Percentiles rank a stretch among this genome's conserved stretches.
Evolutionary conservation across 2,113 vertebrate genomes (phyloP).

Genomic region (Coracopsis vasa): DNA sequence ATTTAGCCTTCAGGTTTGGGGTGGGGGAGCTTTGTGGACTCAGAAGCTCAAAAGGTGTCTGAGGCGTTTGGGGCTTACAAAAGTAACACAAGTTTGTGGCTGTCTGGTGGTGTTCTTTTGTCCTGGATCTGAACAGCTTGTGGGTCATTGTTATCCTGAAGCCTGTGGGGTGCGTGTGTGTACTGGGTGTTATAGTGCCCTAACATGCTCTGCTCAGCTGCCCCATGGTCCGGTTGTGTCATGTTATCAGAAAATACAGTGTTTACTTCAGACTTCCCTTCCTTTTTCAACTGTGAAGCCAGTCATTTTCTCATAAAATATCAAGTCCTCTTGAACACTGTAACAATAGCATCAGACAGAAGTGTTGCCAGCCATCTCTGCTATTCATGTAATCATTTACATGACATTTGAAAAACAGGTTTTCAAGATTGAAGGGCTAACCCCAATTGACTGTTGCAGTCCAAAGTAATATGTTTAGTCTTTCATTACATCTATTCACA

Average conservation of each 20-base stretch:
- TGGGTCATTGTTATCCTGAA: not conserved
- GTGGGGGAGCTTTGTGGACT: not conserved
- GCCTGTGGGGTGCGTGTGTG: fast-evolving
- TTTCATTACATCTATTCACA: not conserved
- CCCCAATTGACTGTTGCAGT: not conserved
- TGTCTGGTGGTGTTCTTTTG: not conserved
- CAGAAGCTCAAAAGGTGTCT: not conserved
- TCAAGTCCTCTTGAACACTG: not conserved
- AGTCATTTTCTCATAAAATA: not conserved
- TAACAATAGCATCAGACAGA: not conserved
- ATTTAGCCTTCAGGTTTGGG: not conserved
- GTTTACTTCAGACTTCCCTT: not conserved
- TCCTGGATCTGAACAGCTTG: not conserved
- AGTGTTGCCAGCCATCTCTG: not conserved
- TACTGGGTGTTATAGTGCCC: fast-evolving
- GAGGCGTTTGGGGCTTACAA: not conserved
- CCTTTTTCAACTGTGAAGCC: not conserved
- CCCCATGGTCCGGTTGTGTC: not conserved
- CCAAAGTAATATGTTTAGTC: not conserved
- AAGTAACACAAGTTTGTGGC: not conserved
- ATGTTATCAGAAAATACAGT: not conserved
- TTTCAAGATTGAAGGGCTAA: not conserved
- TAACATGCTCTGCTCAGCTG: not conserved
- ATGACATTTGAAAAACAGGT: not conserved
- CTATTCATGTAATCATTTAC: not conserved